A percentile compares a stretch with the other conserved stretches of the same genome.
These are phyloP conservation scores for Agrypnus murinus DNA, from an alignment of 2,888 invertebrate genomes.

Conservation along the genomic window DNA sequence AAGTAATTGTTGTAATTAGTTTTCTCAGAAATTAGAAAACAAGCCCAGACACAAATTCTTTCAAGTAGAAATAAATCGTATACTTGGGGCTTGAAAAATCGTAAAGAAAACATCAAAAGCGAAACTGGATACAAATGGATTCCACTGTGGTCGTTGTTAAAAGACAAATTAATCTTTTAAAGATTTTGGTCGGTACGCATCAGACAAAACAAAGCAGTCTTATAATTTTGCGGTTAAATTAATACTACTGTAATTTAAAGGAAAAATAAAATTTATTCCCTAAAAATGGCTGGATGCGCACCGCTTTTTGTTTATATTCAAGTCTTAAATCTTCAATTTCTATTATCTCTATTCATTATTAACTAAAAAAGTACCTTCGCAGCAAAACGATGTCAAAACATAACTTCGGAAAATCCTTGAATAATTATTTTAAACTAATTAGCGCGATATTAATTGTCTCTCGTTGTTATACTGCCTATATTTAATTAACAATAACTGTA, in stretches of 20 bases:
- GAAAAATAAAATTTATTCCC: constrained; percentile 12
- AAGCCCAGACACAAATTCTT: constrained; percentile 1
- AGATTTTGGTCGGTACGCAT: constrained; percentile 31
- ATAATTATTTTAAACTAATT: constrained; percentile 53
- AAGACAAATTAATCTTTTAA: constrained; percentile 52
- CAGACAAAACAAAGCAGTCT: constrained; percentile 17
- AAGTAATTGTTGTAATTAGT: background rate
- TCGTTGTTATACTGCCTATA: constrained; percentile 54
- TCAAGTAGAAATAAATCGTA: constrained; percentile 2
- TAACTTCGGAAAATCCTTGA: too few relatives aligned
- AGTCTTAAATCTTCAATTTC: too few relatives aligned
- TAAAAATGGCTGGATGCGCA: too few relatives aligned
- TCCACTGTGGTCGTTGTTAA: constrained; percentile 47
- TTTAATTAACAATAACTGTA: constrained; percentile 61
- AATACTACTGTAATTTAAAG: constrained; percentile 19
- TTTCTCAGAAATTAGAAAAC: constrained; percentile 8
- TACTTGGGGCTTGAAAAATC: constrained; percentile 16
- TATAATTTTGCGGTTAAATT: constrained; percentile 27
- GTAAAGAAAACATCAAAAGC: constrained; percentile 32
- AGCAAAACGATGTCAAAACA: too few relatives aligned
- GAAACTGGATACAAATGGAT: constrained; percentile 49
- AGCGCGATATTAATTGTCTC: constrained; percentile 55
- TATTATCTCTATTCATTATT: too few relatives aligned
- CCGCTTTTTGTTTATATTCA: too few relatives aligned
- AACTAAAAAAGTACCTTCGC: too few relatives aligned